Conservation (phyloP, 1,140 invertebrate genomes). For the Dreissena polymorpha region DNA sequence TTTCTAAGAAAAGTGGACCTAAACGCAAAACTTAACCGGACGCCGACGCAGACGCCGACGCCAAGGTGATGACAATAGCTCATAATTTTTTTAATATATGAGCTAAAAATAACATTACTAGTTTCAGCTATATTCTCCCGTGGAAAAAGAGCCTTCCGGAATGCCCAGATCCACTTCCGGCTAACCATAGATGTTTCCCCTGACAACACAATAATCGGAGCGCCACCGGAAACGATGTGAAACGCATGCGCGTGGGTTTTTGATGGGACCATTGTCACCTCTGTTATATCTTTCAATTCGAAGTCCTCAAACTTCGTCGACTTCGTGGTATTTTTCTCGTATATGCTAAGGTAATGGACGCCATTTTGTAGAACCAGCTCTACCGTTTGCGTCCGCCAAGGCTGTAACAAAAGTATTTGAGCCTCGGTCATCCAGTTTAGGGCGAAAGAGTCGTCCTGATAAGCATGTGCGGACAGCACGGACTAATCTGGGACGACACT, state of each 20-base stretch:
- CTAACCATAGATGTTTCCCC: constrained; percentile 58
- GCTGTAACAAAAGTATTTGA: constrained; percentile 11
- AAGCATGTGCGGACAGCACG: no score
- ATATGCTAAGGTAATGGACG: background rate
- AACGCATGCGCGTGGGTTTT: constrained; percentile 66
- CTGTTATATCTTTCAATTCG: constrained; percentile 59
- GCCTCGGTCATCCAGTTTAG: no score
- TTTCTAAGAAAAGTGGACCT: no score
- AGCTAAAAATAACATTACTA: no score
- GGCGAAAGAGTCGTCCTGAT: no score
- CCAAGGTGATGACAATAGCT: no score
- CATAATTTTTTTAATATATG: no score
- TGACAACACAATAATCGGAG: constrained; percentile 61
- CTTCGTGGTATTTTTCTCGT: background rate
- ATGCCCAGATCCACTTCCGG: constrained; percentile 58
- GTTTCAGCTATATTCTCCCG: no score
- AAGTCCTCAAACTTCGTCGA: background rate
- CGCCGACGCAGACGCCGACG: no score
- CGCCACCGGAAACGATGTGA: constrained; percentile 55
- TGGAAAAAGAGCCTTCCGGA: constrained; percentile 62
- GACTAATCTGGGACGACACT: no score
- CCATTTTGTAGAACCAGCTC: constrained; percentile 28
- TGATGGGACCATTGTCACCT: constrained; percentile 58
- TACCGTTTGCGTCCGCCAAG: constrained; percentile 28
- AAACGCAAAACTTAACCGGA: no score